Base-by-base conservation (phyloP, 2,797 vertebrate genomes). In the Tolypeutes matacus region DNA sequence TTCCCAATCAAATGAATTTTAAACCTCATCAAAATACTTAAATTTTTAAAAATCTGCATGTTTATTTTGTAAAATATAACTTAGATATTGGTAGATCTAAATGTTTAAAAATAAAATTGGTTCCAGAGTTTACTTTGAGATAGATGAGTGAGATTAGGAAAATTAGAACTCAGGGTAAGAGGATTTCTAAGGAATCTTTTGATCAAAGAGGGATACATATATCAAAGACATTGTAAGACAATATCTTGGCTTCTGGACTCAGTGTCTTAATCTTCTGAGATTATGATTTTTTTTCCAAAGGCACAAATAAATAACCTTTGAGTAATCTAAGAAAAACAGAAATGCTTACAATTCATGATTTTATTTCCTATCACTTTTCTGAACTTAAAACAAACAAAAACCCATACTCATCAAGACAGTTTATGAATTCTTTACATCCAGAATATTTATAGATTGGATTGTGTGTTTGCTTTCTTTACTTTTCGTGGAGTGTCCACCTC, bases 91-190 rank as follows among this genome's bases (percentile, higher is more conserved):
- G 7, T 91, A 70, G 27, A 67, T 77, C 7, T 77, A 83, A 89
- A 80, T 65, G 34, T 86, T 88, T 92, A 75, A 83, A 80, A 46
- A 91, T 70, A 69, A 89, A 93, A 39, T 78, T 46, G 51, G 77
- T 86, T 89, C 13, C 18, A 77, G 39, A 72, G 20, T 85, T 92
- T 75, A 84, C 34, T 77, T 58, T 36, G 49, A 72, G 46, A 75
- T n/a, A 70, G 17, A 31, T 60, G 5, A 84, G 7, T 76, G 25
- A 87, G 21, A 90, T 42, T 51, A 49, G 49, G 7, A 80, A 81
- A 94, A 86, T 49, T 51, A 62, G 36, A 96, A 36, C 4, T 78
- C 25, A 7, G 56, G 11, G 17, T 34, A 51, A 81, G 27, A 85
- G 53, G 18, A 76, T 42, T 84, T 88, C 42, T 51, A 86, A 96